Evolutionary conservation across 2,888 invertebrate genomes (phyloP), one percentile per base, ranked within the genome.

Genomic region (Caenorhabditis sp.): DNA sequence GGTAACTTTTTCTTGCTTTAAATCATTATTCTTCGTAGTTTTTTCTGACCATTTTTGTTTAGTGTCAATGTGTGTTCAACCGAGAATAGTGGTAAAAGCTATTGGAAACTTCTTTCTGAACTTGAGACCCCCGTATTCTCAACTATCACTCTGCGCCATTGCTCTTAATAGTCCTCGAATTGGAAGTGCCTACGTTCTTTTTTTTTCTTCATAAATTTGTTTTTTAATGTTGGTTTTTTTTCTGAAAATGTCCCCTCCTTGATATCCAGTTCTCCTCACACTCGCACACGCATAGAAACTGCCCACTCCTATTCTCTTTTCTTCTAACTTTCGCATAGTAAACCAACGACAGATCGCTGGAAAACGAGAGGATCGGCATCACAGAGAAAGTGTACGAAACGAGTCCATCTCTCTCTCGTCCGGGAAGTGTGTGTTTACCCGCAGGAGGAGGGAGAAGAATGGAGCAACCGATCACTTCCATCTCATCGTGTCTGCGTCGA

Each of bases 271-370:
- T 56, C 16, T 7, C 41, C 26, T 38, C 59, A n/a, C n/a, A n/a
- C 59, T 61, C 59, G 22, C 19, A 12, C 26, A 24, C 47, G 10
- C 44, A 16, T 24, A 41, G 14, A 41, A 26, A 12, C 47, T 31
- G 26, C 54, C 31, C 75, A 49, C 66, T 66, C 63, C n/a, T n/a
- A n/a, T n/a, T n/a, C n/a, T n/a, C n/a, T n/a, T 56, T 31, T 26
- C 35, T 47, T 76, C 28, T 68, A 38, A 58, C 56, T 56, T 68
- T 38, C 63, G 74, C 74, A 74, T 74, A 74, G 74, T 74, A 74
- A 74, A 63, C 49, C 73, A 10, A 28, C 22, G 38, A 73, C 8
- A 61, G 1, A 73, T 6, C 12, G 16, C 12, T 28, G 38, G 49
- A 19, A 74, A 26, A n/a, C 16, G 10, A 22, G 74, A 64, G 54